Conservation (phyloP, 2,797 vertebrate genomes). For the Sebastes variabilis region DNA sequence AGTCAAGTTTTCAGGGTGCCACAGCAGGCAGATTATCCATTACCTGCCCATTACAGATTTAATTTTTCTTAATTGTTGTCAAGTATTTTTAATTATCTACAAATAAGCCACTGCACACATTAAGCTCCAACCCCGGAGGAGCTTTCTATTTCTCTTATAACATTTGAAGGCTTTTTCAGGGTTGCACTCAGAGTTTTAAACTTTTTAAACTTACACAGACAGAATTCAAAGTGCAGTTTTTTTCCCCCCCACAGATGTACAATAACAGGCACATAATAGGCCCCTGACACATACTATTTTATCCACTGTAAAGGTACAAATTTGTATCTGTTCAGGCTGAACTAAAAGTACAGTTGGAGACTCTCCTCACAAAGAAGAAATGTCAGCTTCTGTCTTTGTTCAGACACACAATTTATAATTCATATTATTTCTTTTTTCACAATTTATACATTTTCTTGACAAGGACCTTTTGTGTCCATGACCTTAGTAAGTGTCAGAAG, state of each 20-base stretch:
- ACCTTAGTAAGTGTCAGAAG: background rate
- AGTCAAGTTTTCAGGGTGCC: conserved; percentile 61
- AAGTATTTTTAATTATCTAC: conserved; percentile 67
- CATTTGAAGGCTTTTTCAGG: conserved; percentile 1
- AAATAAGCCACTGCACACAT: conserved; percentile 56
- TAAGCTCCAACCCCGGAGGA: conserved; percentile 15
- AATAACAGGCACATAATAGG: background rate
- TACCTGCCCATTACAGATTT: conserved; percentile 68
- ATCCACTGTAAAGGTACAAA: background rate
- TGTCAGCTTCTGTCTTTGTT: background rate
- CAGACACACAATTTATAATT: background rate
- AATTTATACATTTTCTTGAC: background rate
- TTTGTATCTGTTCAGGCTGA: background rate
- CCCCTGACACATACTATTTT: background rate
- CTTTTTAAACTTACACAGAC: background rate
- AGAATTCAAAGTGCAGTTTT: background rate
- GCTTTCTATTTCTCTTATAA: background rate
- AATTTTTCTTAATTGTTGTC: conserved; percentile 72
- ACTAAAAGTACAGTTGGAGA: background rate
- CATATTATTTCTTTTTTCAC: no score
- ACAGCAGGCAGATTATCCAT: conserved; percentile 71
- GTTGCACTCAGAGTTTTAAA: background rate
- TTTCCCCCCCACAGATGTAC: background rate
- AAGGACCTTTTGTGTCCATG: background rate
- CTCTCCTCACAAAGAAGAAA: background rate